phyloP scores from a whole-genome alignment of 2,113 vertebrate genomes.

The Theropithecus gelada region DNA sequence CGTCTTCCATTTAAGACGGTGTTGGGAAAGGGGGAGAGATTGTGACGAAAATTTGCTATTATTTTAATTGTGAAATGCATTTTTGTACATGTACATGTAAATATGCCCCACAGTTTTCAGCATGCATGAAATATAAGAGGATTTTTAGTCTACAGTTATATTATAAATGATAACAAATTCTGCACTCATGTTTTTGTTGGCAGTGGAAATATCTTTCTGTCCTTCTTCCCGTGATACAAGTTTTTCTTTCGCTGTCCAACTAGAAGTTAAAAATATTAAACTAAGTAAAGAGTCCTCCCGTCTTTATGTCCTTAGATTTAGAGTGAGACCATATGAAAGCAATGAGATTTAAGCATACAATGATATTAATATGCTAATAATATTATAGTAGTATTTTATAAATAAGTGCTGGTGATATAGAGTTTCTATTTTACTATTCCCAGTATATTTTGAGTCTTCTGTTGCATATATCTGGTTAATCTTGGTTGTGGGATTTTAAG shows the following conservation, averaged over 20 bases:
- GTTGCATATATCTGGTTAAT: constrained; percentile 29
- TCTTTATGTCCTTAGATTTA: constrained; percentile 51
- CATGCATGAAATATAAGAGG: not conserved
- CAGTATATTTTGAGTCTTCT: constrained; percentile 26
- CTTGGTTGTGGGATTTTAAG: constrained; percentile 53
- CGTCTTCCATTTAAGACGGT: constrained; percentile 10
- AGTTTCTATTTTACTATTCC: constrained; percentile 53
- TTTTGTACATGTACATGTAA: constrained; percentile 44
- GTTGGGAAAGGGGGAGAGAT: constrained; percentile 28
- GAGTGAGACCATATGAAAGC: not conserved
- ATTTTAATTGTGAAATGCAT: constrained; percentile 29
- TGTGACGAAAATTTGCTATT: constrained; percentile 30
- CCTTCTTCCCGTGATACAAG: not conserved
- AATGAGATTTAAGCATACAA: constrained; percentile 45
- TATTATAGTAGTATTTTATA: constrained; percentile 32
- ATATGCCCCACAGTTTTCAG: not conserved
- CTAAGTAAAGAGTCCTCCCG: not conserved
- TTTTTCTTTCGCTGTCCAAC: constrained; percentile 27
- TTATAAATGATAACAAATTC: constrained; percentile 14
- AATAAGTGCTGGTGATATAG: not conserved
- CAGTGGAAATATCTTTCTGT: constrained; percentile 7
- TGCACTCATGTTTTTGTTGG: constrained; percentile 3
- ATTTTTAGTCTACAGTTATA: constrained; percentile 18
- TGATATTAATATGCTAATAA: constrained; percentile 32
- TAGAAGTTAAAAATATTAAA: constrained; percentile 53